Base-by-base conservation (phyloP, 2,888 invertebrate genomes). In the Limnephilus rhombicus region DNA sequence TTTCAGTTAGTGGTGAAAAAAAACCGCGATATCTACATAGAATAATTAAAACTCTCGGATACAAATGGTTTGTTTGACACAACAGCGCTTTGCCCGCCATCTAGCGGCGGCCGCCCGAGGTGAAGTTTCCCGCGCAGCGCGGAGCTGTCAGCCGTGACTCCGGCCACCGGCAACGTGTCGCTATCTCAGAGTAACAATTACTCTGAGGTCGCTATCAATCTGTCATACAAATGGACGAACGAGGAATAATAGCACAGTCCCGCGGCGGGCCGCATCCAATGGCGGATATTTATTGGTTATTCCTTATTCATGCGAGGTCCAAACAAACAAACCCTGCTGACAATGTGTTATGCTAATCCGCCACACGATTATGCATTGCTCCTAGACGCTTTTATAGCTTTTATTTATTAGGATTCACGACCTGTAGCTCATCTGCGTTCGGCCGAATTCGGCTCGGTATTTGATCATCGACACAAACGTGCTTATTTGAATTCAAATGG, bases 41-140 rank as follows among this genome's bases (percentile, higher is more conserved):
- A 31, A 31, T 9, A 18, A 9, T 68, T 9, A 24, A 68, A 68
- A n/a, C 68, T 68, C 68, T 68, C 11, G 68, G 68, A n/a, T 68
- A 9, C 9, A 68, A 68, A n/a, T 68, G 68, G 24, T 68, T 24
- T 68, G 24, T 68, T 68, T n/a, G 24, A 9, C 68, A 68, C 3
- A 68, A 24, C 68, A 68, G 68, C 68, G 68, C 18, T 18, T 18
- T 18, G 18, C 18, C 68, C 85, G 86, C 86, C 86, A 86, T 86
- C 86, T 86, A 45, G 13, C 41, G 86, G 86, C 49, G 86, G 41
- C 41, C 86, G 49, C 12, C 12, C 13, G 85, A 86, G 45, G 85
- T 45, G 11, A 18, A 13, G 85, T 86, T 49, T 85, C 85, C 85
- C 85, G 85, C 85, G 85, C 85, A 13, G 85, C 85, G 68, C 68